phyloP scores from a whole-genome alignment of 2,888 invertebrate species.

The Heliconius aoede region DNA sequence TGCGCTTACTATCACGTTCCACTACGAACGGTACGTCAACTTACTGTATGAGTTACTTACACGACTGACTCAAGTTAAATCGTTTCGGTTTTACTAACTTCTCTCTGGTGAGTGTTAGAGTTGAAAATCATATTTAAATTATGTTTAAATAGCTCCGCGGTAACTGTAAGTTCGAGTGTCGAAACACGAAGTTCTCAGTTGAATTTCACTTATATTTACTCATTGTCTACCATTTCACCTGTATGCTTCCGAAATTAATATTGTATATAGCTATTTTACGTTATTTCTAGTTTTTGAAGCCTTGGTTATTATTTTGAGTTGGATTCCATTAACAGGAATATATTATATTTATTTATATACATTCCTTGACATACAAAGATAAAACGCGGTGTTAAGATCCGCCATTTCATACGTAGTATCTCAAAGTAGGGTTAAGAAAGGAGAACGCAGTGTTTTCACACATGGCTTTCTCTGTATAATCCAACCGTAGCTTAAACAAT shows the following conservation, averaged over 20 bases:
- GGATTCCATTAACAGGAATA: too few relatives aligned
- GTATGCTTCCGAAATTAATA: slow-evolving; percentile 27
- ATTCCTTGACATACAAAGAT: too few relatives aligned
- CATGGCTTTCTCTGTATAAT: neutral
- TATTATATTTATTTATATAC: too few relatives aligned
- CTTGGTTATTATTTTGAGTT: neutral
- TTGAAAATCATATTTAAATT: slow-evolving; percentile 43
- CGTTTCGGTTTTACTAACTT: slow-evolving; percentile 35
- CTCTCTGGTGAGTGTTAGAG: slow-evolving; percentile 41
- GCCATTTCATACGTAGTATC: neutral
- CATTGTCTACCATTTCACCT: slow-evolving; percentile 44
- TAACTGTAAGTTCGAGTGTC: slow-evolving; percentile 48
- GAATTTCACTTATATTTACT: slow-evolving; percentile 53
- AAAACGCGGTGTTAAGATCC: neutral
- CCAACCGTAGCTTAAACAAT: too few relatives aligned
- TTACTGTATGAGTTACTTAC: slow-evolving; percentile 14
- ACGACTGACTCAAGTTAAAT: slow-evolving; percentile 32
- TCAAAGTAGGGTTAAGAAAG: neutral
- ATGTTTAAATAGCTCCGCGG: slow-evolving; percentile 43
- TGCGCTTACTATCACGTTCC: slow-evolving; percentile 31
- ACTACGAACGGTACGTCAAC: slow-evolving; percentile 34
- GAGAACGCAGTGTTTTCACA: neutral
- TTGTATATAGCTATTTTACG: neutral
- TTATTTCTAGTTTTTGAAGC: neutral
- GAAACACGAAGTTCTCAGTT: slow-evolving; percentile 48